Percentiles rank a stretch among this genome's conserved stretches.
phyloP scores from a whole-genome alignment of 2,797 vertebrate genomes.

The Varecia variegata region DNA sequence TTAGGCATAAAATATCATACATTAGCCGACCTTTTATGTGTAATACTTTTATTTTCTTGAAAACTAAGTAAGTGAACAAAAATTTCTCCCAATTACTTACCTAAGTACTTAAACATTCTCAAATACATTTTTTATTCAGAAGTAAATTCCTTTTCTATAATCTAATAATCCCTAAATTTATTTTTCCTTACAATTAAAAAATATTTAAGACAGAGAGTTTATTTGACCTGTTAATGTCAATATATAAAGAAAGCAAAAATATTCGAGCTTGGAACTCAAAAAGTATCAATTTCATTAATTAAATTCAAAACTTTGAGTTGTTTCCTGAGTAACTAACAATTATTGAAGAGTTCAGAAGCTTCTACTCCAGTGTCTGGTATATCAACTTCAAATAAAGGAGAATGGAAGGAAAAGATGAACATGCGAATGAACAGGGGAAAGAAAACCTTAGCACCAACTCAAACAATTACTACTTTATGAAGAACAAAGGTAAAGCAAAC shows the following conservation, averaged over 20 bases:
- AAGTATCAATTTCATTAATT: not conserved
- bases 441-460: not conserved
- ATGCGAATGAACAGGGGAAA: not conserved
- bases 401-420: not conserved
- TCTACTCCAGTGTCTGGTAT: not conserved
- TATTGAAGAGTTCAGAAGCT: not conserved
- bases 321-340: not conserved
- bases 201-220: conserved; percentile 4
- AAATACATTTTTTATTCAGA: not conserved
- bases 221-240: not conserved
- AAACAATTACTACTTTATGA: not conserved
- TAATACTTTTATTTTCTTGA: not conserved
- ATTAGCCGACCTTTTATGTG: not conserved
- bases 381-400: not conserved
- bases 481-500: not conserved
- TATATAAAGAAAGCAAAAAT: not conserved
- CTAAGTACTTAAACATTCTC: not conserved
- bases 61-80: not conserved
- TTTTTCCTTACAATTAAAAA: not conserved
- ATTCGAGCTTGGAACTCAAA: not conserved
- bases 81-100: not conserved
- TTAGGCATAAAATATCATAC: not conserved
- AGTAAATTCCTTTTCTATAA: not conserved
- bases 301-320: not conserved
- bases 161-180: not conserved